A percentile compares a stretch with the other conserved stretches of the same genome.
Evolutionary conservation across 2,113 vertebrate genomes (phyloP).

Genomic region (Mus spicilegus): DNA sequence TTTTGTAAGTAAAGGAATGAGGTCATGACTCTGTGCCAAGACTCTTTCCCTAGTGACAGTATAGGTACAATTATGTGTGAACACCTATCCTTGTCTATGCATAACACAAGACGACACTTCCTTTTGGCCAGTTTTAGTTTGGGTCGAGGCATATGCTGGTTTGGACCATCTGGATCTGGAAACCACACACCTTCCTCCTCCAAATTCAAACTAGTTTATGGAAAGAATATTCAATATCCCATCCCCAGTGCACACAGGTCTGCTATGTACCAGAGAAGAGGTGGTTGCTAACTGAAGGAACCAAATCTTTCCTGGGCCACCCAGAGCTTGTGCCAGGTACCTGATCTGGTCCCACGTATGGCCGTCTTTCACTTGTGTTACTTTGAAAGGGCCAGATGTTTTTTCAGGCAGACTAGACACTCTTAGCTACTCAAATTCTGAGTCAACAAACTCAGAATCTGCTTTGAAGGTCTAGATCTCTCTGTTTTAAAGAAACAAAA

Average conservation of each 20-base stretch:
- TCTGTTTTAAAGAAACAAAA: neutral
- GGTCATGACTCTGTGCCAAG: neutral
- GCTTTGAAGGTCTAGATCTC: neutral
- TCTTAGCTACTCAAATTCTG: neutral
- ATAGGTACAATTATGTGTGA: neutral
- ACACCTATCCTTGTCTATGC: neutral
- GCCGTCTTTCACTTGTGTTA: neutral
- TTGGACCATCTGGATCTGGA: neutral
- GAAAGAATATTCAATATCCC: neutral
- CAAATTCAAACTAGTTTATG: neutral
- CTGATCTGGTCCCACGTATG: neutral
- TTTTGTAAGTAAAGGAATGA: neutral
- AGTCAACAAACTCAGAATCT: neutral
- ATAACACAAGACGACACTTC: neutral
- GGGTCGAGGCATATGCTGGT: neutral
- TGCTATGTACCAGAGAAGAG: neutral
- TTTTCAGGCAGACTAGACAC: neutral
- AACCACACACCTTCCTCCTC: neutral
- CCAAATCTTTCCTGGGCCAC: neutral
- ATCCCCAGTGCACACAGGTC: neutral
- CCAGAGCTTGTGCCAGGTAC: neutral
- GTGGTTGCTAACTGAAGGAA: neutral
- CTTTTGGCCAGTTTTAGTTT: constrained; percentile 3
- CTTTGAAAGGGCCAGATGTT: neutral
- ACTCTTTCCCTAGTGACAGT: neutral